Evolutionary conservation across 2,888 invertebrate genomes (phyloP), one percentile per base, ranked within the genome.

Genomic region (Druceiella hillmani): DNA sequence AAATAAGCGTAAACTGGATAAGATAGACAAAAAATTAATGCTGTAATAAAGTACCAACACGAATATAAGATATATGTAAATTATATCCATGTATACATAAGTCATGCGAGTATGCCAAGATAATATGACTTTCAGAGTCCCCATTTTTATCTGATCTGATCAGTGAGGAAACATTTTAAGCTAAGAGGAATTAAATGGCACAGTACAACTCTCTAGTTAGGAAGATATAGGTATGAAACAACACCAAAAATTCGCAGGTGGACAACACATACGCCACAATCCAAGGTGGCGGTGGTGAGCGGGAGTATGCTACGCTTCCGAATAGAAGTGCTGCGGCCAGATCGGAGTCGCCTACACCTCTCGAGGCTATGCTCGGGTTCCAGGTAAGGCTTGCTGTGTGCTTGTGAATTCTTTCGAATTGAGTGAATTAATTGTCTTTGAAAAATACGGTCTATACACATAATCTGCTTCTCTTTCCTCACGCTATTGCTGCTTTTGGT

Each of bases 211-310:
- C 9, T 7, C 29, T 7, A 27, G 5, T 12, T n/a, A 13, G 16
- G 13, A 10, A 24, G 10, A 29, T 6, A n/a, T n/a, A n/a, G n/a
- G n/a, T n/a, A n/a, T n/a, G n/a, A n/a, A n/a, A n/a, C 22, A 12
- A 3, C n/a, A 36, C 10, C 22, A 24, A 14, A 12, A 5, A 12
- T 13, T 4, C 4, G 6, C 57, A 80, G 79, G 64, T 76, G 46
- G 86, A 87, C 60, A 86, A 87, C 57, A 85, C 86, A 1, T 87
- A 87, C 58, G 87, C 86, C 3, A 87, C 86, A 13, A 86, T 87
- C 50, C 83, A 83, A 52, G 83, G 83, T 3, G 10, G 4, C 4
- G 32, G 32, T 3, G 10, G 9, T 6, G 30, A 30, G 15, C 7
- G 30, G 6, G 30, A 30, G 5, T 30, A 30, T 14, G 30, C 30